A percentile compares a stretch with the other conserved stretches of the same genome.
Evolutionary conservation across 2,113 vertebrate species (phyloP).

Genomic region (Hippopotamus amphibius): DNA sequence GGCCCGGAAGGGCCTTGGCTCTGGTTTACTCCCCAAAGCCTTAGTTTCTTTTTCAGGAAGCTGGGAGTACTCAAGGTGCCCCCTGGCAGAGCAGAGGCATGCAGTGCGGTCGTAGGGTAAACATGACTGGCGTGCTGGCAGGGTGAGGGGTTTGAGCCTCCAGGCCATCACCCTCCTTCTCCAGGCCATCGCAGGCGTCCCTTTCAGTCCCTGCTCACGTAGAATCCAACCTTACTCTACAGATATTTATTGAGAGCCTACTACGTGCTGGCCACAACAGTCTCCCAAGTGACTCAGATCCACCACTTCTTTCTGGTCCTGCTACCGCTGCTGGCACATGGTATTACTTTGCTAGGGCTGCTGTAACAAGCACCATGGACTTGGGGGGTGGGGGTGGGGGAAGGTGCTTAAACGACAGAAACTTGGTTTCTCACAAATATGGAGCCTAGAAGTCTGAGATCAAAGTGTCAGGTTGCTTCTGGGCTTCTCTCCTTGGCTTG

Average conservation of each 20-base stretch:
- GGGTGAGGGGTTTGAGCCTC: rapidly evolving
- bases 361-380: rapidly evolving
- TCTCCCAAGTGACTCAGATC: background rate
- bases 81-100: background rate
- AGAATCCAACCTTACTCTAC: background rate
- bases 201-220: rapidly evolving
- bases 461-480: background rate
- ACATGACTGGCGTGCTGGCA: background rate
- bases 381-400: background rate
- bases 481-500: no score
- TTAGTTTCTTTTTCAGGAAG: background rate
- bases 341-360: rapidly evolving
- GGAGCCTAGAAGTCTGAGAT: background rate
- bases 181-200: rapidly evolving
- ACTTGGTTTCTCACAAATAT: background rate
- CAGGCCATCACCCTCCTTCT: background rate
- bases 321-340: rapidly evolving
- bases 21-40: background rate
- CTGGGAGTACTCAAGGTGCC: rapidly evolving
- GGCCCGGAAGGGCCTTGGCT: background rate
- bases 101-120: rapidly evolving
- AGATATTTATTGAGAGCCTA: background rate
- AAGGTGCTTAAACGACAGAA: background rate
- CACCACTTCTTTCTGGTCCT: rapidly evolving
- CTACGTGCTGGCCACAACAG: background rate